Percentiles rank a stretch among this genome's conserved stretches.
Conservation (phyloP, 2,888 invertebrate genomes). For the Lasioglossum pauxillum region DNA sequence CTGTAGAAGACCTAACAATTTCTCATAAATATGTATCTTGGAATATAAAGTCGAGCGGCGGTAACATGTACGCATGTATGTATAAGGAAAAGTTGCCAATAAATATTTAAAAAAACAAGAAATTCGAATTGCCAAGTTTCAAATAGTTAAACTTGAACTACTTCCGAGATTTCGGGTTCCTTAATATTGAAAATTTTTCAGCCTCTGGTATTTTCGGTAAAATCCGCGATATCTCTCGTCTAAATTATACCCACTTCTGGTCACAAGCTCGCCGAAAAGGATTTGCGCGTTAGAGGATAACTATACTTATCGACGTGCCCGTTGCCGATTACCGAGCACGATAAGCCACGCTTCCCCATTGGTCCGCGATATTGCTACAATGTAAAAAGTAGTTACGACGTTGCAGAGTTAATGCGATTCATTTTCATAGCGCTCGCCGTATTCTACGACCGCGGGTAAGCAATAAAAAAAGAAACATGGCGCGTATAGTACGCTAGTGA, state of each 20-base stretch:
- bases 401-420: background rate
- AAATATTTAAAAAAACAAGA: background rate
- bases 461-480: background rate
- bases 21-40: background rate
- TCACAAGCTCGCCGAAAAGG: background rate
- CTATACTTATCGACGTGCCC: background rate
- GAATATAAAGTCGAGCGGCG: background rate
- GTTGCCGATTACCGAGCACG: background rate
- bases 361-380: background rate
- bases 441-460: background rate
- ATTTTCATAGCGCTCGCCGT: background rate
- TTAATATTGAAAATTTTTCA: background rate
- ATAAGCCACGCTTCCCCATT: background rate
- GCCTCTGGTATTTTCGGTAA: background rate
- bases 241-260: background rate
- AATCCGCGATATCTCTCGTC: background rate
- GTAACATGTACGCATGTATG: background rate
- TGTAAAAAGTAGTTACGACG: conserved; percentile 2
- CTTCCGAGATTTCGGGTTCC: background rate
- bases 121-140: background rate
- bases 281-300: background rate
- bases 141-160: background rate
- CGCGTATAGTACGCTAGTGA: background rate
- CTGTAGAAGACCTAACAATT: background rate
- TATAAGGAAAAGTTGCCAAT: background rate